A percentile compares a stretch with the other conserved stretches of the same genome.
These are phyloP conservation scores for Sebastes nivosus DNA, from an alignment of 2,797 vertebrate species.

Conservation along the genomic window DNA sequence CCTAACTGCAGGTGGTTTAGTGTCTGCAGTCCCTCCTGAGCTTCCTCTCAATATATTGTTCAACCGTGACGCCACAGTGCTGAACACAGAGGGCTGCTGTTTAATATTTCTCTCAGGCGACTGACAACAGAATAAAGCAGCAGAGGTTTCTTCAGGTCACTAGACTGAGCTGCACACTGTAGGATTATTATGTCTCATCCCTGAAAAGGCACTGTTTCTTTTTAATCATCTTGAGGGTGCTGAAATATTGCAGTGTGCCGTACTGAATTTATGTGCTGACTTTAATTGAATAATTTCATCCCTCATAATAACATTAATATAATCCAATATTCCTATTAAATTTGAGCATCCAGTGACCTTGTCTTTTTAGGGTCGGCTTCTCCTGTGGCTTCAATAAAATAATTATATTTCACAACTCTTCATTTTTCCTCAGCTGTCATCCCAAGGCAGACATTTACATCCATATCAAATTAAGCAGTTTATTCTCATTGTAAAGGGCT, in stretches of 20 bases:
- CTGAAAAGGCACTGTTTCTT: not conserved
- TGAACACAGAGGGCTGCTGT: slow-evolving; percentile 1
- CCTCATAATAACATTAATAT: not conserved
- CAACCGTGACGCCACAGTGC: not conserved
- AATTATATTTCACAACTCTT: not conserved
- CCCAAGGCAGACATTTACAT: not conserved
- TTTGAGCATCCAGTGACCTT: not conserved
- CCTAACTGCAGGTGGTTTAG: not conserved
- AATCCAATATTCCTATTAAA: not conserved
- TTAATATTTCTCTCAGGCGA: slow-evolving; percentile 19
- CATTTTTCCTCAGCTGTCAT: not conserved
- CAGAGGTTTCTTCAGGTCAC: not conserved
- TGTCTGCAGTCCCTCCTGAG: not conserved
- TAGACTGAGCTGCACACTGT: not conserved
- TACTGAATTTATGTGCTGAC: not conserved
- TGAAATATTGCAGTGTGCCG: not conserved
- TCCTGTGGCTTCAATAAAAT: not conserved
- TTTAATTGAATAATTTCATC: not conserved
- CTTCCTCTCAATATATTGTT: not conserved
- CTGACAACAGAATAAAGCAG: slow-evolving; percentile 8
- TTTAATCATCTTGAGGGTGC: not conserved
- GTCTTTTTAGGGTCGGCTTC: not conserved
- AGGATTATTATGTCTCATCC: not conserved
- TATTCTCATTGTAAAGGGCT: not conserved
- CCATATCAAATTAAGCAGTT: not conserved